Evolutionary conservation across 1,140 invertebrate species (phyloP).

Genomic region (Drosophila mayri): DNA sequence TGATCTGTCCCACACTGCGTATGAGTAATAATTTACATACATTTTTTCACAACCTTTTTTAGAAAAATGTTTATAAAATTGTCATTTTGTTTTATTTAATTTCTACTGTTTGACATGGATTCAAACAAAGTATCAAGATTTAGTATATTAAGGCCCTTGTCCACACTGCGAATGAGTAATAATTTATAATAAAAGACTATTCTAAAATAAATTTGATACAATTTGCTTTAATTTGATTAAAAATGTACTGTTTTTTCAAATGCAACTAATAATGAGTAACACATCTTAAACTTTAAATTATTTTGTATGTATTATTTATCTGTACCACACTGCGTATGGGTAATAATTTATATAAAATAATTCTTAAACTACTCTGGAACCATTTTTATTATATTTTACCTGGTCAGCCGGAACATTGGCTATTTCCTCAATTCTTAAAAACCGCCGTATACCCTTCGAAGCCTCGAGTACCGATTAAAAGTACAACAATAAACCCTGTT

Average conservation of each 20-base stretch:
- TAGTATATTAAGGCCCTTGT: background rate
- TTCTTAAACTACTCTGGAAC: background rate
- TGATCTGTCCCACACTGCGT: background rate
- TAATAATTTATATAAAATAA: background rate
- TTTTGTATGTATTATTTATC: no score
- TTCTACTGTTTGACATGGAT: no score
- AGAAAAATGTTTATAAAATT: background rate
- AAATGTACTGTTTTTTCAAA: background rate
- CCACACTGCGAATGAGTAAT: slow-evolving; percentile 6
- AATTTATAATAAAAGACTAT: background rate
- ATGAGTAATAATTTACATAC: background rate
- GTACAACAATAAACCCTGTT: slow-evolving; percentile 43
- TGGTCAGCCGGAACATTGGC: background rate
- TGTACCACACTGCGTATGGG: background rate
- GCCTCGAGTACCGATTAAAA: slow-evolving; percentile 18
- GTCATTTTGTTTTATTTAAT: background rate
- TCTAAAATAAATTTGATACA: background rate
- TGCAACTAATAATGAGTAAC: no score
- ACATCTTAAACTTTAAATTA: no score
- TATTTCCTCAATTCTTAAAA: background rate
- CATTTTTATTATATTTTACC: background rate
- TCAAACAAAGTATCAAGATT: no score
- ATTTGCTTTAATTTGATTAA: background rate
- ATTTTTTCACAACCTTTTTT: background rate
- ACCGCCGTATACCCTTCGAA: slow-evolving; percentile 10